phyloP scores from a whole-genome alignment of 2,113 vertebrate species.

The Grammomys surdaster region DNA sequence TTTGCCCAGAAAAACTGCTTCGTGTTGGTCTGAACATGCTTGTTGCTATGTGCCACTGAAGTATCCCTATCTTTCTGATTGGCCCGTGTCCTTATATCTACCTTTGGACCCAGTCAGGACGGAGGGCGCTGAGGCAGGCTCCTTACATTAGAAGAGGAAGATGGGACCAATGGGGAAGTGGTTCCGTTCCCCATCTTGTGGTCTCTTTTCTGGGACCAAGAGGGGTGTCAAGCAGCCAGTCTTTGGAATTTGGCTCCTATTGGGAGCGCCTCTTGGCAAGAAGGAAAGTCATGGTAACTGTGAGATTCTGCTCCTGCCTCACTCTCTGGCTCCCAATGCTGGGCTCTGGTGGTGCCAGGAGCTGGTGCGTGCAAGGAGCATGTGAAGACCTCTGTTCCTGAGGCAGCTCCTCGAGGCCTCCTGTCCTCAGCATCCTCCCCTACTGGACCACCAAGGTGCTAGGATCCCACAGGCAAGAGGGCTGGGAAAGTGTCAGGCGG shows the following conservation, averaged over 20 bases:
- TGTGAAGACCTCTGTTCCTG: background rate
- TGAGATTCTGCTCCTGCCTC: rapidly evolving
- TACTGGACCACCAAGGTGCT: background rate
- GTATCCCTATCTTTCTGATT: background rate
- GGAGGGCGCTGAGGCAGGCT: no score
- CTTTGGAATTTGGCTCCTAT: background rate
- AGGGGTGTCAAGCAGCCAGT: no score
- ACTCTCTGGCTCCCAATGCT: rapidly evolving
- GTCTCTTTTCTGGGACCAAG: no score
- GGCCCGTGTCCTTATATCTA: background rate
- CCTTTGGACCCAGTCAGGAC: background rate
- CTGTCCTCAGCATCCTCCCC: background rate
- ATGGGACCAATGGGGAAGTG: background rate
- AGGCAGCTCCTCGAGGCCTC: rapidly evolving
- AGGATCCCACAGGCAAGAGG: rapidly evolving
- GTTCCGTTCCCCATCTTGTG: background rate
- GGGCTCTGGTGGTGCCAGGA: no score
- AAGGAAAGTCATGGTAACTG: background rate
- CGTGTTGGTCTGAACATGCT: background rate
- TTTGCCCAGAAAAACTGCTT: background rate
- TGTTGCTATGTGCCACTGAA: background rate
- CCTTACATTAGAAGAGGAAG: no score
- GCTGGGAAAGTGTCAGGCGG: background rate
- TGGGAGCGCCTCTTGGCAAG: background rate
- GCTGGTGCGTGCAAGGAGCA: no score